Evolutionary conservation across 2,113 vertebrate genomes (phyloP), one percentile per base, ranked within the genome.

Genomic region (Serilophus lunatus): DNA sequence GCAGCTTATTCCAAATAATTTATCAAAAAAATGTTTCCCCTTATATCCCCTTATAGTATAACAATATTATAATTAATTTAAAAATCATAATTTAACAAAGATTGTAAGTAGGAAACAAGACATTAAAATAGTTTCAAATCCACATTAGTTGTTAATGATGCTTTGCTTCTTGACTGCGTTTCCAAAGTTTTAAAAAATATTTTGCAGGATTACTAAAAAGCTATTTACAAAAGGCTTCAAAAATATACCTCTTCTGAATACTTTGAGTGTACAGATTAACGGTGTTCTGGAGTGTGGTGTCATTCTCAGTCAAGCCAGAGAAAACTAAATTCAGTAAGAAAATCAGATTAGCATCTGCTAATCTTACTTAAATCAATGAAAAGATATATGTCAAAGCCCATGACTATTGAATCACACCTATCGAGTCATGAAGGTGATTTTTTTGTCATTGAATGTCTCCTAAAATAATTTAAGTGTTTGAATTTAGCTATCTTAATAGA

Each of bases 231-330:
- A 72, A 24, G 2, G 7, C 18, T 81, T 83, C 13, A 70, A 60
- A 83, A 70, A 33, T 57, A 18, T 38, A 29, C 6, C 6, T 38
- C 6, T 12, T 38, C 9, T 44, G 23, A 50, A n/a, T 31, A 35
- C 10, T 77, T 69, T 40, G 12, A 18, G 13, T 3, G 1, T 71
- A 26, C 7, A 66, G 40, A 63, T 61, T 57, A 80, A 26, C 3
- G 60, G 3, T 0, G 0, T 70, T 61, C 35, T 78, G 16, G 7
- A 50, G 51, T 31, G 19, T 47, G 4, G 4, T 51, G 16, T 10
- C 13, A 14, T 26, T 54, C 2, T 51, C 14, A 22, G 11, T 44
- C 6, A 86, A 86, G 8, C 3, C 23, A 69, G 10, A 65, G 10
- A 4, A 13, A 65, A 61, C 23, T 45, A 77, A 77, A 81, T 53